Percentiles rank a stretch among this genome's conserved stretches.
Conservation (phyloP, 2,888 invertebrate genomes). For the Agonopterix arenella region DNA sequence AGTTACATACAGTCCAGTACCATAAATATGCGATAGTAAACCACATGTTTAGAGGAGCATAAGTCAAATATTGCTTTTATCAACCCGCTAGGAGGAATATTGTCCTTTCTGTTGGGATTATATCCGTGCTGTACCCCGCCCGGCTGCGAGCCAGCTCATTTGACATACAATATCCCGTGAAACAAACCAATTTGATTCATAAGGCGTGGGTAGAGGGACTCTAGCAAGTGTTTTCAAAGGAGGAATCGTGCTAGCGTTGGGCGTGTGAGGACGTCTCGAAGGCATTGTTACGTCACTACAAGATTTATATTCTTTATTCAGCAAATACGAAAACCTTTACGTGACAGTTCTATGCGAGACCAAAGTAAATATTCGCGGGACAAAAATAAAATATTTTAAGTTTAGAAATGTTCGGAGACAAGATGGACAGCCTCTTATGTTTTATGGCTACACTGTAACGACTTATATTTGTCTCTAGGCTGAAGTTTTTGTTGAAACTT, state of each 20-base stretch:
- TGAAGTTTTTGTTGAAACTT: too few species aligned
- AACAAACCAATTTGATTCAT: not conserved
- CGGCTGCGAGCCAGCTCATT: conserved; percentile 10
- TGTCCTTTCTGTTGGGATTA: conserved; percentile 20
- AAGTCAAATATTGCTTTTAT: conserved; percentile 2
- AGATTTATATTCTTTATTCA: conserved; percentile 25
- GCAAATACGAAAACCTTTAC: conserved; percentile 10
- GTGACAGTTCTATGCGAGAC: conserved; percentile 10
- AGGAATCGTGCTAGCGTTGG: not conserved
- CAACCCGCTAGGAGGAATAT: conserved; percentile 5
- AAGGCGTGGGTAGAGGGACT: too few species aligned
- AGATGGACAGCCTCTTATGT: too few species aligned
- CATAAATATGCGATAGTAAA: not conserved
- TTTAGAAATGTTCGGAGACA: too few species aligned
- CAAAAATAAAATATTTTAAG: too few species aligned
- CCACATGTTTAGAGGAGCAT: not conserved
- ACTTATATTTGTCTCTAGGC: too few species aligned
- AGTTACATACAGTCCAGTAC: too few species aligned
- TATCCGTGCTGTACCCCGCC: conserved; percentile 14
- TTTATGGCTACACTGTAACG: too few species aligned
- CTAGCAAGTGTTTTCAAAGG: too few species aligned
- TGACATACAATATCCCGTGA: not conserved
- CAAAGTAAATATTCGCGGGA: not conserved
- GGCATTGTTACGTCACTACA: conserved; percentile 29
- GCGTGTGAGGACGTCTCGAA: conserved; percentile 22